Evolutionary conservation across 2,113 vertebrate species (phyloP), one percentile per base, ranked within the genome.

Genomic region (Alethe diademata): DNA sequence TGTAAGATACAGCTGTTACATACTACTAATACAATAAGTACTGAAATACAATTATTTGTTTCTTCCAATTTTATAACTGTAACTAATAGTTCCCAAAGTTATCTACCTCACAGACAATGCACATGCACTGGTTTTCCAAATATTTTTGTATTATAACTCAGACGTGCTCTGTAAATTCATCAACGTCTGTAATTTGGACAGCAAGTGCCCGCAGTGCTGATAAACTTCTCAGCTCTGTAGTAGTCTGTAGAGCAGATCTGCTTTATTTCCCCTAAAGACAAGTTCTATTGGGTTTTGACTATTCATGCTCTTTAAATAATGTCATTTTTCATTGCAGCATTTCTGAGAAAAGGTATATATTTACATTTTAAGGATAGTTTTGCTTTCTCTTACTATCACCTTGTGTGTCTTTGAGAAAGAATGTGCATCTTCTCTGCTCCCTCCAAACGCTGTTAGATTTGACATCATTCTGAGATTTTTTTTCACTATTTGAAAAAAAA

Each of bases 371-470:
- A 70, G 24, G n/a, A 38, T 2, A 36, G 11, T 5, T 85, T 78
- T 93, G 36, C 43, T 69, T 22, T 58, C 23, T 82, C 33, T 53
- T 78, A 45, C 26, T 66, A 43, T 50, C 5, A 54, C 38, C 64
- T 64, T 10, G 3, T 5, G 6, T 18, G 16, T 36, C 24, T 73
- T 66, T 62, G 17, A 57, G 35, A 91, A 61, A 81, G 67, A 65
- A 19, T 2, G 0, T 2, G 1, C 3, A 0, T 45, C 6, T n/a
- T 51, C 64, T 57, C 42, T 2, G 2, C 20, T 83, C 8, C 12
- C 5, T 56, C 48, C n/a, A 53, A 86, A 53, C 2, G 8, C 22
- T 26, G 13, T 31, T 33, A 42, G 14, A 50, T 71, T 84, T 91
- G 69, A 40, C 19, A 61, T 16, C 1, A 45, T 62, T 57, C 35